Evolutionary conservation across 2,113 vertebrate species (phyloP).

Genomic region (Caranx melampygus): DNA sequence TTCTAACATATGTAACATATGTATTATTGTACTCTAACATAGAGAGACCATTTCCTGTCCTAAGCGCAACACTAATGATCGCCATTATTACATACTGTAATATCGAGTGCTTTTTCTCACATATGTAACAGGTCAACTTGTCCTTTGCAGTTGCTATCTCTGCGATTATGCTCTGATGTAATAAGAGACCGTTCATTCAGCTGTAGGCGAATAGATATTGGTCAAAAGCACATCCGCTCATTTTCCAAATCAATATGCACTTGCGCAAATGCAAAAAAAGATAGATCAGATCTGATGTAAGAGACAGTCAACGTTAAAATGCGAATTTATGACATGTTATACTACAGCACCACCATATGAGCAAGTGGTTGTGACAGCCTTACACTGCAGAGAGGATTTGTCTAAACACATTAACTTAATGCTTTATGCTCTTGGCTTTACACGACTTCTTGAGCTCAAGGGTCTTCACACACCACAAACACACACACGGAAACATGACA

Average conservation of each 20-base stretch:
- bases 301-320: neutral
- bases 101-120: conserved; percentile 8
- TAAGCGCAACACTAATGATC: neutral
- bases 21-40: no score
- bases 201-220: conserved; percentile 29
- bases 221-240: conserved; percentile 17
- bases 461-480: neutral
- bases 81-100: neutral
- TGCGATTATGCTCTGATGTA: conserved; percentile 64
- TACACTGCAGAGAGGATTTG: neutral
- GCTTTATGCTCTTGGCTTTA: neutral
- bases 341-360: neutral
- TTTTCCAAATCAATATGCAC: conserved; percentile 50
- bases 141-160: conserved; percentile 35
- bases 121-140: conserved; percentile 47
- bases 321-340: neutral
- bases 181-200: conserved; percentile 22
- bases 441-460: neutral
- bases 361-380: neutral
- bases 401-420: neutral
- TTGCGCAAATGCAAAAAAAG: neutral
- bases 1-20: no score
- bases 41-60: conserved; percentile 18
- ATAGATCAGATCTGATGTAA: neutral
- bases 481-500: neutral